Evolutionary conservation across 2,113 vertebrate genomes (phyloP), one percentile per base, ranked within the genome.

Genomic region (Nothocercus nigrocapillus): DNA sequence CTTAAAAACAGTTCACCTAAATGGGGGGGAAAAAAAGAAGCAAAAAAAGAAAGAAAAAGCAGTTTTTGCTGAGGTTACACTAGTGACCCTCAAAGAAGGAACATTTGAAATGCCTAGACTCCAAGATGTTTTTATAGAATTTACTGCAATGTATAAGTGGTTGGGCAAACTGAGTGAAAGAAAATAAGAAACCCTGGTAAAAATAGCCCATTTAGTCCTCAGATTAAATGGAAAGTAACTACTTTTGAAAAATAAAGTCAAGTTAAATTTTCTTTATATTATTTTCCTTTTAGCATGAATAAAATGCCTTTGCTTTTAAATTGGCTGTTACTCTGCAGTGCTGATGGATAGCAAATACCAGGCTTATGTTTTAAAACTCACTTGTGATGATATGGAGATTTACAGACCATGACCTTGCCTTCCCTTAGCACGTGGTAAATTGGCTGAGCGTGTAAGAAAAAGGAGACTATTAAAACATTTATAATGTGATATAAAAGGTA

Each of bases 361-460:
- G 30, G 27, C 13, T 93, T 82, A 82, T 44, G 40, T 82, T 91
- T 91, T 94, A 54, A 93, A 84, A 86, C 25, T 42, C 32, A 61
- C 24, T 79, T 62, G 36, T 54, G 10, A 59, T 94, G 74, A 87
- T 87, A 89, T 89, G 40, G 36, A 24, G 38, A 82, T 85, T 91
- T 94, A 82, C 9, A 91, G 84, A 85, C 69, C 47, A 28, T 77
- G 82, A 87, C 53, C 62, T 89, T 1, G 1, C 86, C 74, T 92
- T 84, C 44, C 32, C 82, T 87, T 89, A 82, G 20, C 44, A 79
- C 44, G 38, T 7, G 61, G 25, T 89, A 94, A 95, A 90, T 94
- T 85, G 38, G 62, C 89, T 85, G 53, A 87, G 91, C 69, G 10
- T 69, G 9, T 83, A 83, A 51, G 45, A 45, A 59, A 74, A 77